Evolutionary conservation across 2,888 invertebrate genomes (phyloP), one percentile per base, ranked within the genome.

Genomic region (Xestia ashworthii): DNA sequence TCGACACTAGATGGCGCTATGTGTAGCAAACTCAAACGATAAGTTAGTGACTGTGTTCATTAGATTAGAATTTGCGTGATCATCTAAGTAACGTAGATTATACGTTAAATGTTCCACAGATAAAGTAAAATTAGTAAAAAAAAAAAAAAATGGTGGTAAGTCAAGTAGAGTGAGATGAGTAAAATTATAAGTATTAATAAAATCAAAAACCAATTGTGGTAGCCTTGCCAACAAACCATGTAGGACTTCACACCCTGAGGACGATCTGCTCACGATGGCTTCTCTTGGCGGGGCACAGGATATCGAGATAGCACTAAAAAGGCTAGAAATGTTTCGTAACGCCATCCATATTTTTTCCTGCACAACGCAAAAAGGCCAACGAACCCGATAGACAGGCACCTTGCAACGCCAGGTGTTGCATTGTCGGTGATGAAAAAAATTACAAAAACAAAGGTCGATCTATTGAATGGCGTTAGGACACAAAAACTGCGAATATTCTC

Each of bases 171-270:
- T 82, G 82, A 76, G 44, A 80, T 67, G 76, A 77, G 81, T 82
- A 84, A 86, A 83, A 81, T 83, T 81, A 78, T 80, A n/a, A n/a
- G n/a, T n/a, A 80, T 80, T 80, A 84, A 83, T 79, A 70, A 84
- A 89, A 84, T 81, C 83, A 79, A 87, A 80, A 85, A 89, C 77
- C 85, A 90, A 86, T 85, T 80, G 79, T 88, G 89, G 88, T 91
- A 94, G 93, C 95, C 95, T 96, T 95, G 95, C 95, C 94, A 95
- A 92, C 92, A 93, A 94, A 94, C 92, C 93, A 92, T 92, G 92
- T 93, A 92, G 91, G 89, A 92, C 93, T 94, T 95, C 94, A 93
- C 92, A 93, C 95, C 92, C 93, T 94, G 94, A 94, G 94, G 93
- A 94, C 88, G 92, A 89, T 95, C 95, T 95, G 95, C 93, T 93